These are phyloP conservation scores for Bostrychus sinensis DNA, from an alignment of 2,113 vertebrate genomes.

Conservation along the genomic window DNA sequence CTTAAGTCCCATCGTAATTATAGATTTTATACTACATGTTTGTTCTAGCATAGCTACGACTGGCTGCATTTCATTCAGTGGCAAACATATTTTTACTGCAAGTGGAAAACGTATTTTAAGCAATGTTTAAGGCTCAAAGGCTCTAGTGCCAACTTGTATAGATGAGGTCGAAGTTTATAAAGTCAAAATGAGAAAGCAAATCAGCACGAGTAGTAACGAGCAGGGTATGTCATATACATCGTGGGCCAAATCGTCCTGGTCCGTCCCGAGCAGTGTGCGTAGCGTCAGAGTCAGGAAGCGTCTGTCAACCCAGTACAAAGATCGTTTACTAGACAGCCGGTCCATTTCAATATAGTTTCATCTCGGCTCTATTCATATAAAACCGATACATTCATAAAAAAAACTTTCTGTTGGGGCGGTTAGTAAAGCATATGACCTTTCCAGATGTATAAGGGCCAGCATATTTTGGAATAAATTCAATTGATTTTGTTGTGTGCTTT, in stretches of 20 bases:
- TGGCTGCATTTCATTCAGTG: constrained; percentile 6
- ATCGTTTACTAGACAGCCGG: constrained; percentile 21
- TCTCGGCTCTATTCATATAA: too few relatives aligned
- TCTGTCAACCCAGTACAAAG: constrained; percentile 53
- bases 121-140: too few relatives aligned
- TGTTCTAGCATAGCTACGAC: background rate
- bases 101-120: too few relatives aligned
- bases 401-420: too few relatives aligned
- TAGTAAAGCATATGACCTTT: too few relatives aligned
- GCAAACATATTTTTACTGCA: background rate
- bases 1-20: too few relatives aligned
- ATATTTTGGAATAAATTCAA: background rate
- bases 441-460: background rate
- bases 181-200: too few relatives aligned
- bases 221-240: background rate
- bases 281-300: constrained; percentile 54
- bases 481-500: background rate
- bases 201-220: too few relatives aligned
- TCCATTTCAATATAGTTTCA: background rate
- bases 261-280: constrained; percentile 1
- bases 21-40: too few relatives aligned
- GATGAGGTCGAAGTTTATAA: too few relatives aligned
- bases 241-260: background rate
- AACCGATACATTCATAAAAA: too few relatives aligned
- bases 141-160: too few relatives aligned